Conservation (phyloP, 2,888 invertebrate species). For the Monoplex corrugatus region DNA sequence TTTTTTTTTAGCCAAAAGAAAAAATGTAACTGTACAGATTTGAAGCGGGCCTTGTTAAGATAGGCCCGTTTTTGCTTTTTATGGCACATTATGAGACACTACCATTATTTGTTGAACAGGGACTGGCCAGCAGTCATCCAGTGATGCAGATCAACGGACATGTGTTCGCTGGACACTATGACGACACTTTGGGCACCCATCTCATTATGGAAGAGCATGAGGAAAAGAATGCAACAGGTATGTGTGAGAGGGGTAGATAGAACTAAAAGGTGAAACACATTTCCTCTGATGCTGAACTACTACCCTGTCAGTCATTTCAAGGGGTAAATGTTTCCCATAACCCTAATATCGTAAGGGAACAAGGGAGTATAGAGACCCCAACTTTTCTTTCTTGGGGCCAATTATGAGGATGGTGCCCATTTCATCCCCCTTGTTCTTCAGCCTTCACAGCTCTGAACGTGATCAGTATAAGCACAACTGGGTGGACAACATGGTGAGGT, state of each 20-base stretch:
- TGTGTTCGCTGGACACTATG: slow-evolving; percentile 74
- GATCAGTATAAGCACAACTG: too few species aligned
- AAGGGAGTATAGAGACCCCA: too few species aligned
- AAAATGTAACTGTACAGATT: too few species aligned
- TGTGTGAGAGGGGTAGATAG: neutral
- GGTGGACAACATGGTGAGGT: too few species aligned
- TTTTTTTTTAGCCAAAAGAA: too few species aligned
- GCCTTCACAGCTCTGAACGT: too few species aligned
- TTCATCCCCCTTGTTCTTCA: too few species aligned
- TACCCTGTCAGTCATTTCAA: neutral
- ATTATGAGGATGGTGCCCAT: too few species aligned
- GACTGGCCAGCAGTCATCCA: slow-evolving; percentile 73
- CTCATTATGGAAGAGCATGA: slow-evolving; percentile 68
- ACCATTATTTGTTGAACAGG: slow-evolving; percentile 62
- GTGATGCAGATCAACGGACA: slow-evolving; percentile 73
- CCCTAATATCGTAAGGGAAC: too few species aligned
- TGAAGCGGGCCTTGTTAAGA: too few species aligned
- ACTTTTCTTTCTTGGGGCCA: too few species aligned
- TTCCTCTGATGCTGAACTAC: neutral
- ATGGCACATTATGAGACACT: neutral
- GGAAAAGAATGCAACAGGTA: neutral
- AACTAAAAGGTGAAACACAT: neutral
- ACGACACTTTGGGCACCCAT: slow-evolving; percentile 73
- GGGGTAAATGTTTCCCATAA: too few species aligned
- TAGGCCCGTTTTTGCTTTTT: neutral